Base-by-base conservation (phyloP, 37 sponge, comb jelly and placozoan genomes). In the Aplysina aerophoba region DNA sequence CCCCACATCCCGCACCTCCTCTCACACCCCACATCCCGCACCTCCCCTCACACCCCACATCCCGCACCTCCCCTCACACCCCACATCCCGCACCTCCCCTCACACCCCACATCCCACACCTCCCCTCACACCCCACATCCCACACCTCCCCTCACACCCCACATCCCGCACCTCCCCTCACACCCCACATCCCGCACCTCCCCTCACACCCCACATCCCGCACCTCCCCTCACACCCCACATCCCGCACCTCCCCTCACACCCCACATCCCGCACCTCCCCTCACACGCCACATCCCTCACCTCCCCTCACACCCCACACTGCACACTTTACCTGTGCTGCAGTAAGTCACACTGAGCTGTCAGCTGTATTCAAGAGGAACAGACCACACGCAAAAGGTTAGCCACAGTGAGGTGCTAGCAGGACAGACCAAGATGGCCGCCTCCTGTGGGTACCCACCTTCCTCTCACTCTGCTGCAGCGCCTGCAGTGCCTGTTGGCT, bases 401-500 rank as follows among this genome's bases (percentile, higher is more conserved):
- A 4, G 6, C 50, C 50, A 44, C 3, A 44, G 50, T 44, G 50
- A 44, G 6, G 50, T 3, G 8, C 21, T 19, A 20, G 22, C 4
- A 72, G 37, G 12, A 28, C 21, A 35, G 73, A 72, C 36, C 28
- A 72, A 33, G 34, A 34, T 72, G 37, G 37, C 74, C 27, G 44
- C 50, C 19, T 25, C 21, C 15, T 83, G 71, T 22, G 4, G 27
- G 27, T 19, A 15, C 28, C 33, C 64, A 92, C 88, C 79, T 85
- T 60, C 15, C 73, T 62, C 66, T 87, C 88, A 8, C 60, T 36
- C 12, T 59, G 53, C 59, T 93, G 83, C 83, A 93, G 68, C 59
- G 81, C 40, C 56, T 87, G 59, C 30, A 93, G 74, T 53, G 53
- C 28, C n/a, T 87, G 85, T 54, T 89, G 90, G 31, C 84, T 31